These are phyloP conservation scores for Gopherus flavomarginatus DNA, from an alignment of 2,113 vertebrate species.

Conservation along the genomic window DNA sequence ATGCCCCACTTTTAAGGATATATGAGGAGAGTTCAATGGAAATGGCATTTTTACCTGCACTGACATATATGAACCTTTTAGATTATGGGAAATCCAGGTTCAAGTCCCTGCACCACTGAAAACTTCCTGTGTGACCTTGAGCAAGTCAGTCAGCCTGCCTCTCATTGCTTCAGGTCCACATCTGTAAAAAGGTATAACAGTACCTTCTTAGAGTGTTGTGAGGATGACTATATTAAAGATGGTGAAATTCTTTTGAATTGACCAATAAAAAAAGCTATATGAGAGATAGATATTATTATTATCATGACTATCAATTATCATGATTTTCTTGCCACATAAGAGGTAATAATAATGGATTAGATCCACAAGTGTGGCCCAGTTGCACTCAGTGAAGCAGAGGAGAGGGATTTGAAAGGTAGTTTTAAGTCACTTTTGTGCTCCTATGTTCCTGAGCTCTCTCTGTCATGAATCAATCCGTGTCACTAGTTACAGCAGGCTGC, in stretches of 20 bases:
- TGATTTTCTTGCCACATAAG: neutral
- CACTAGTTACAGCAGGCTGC: neutral
- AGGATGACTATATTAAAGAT: no score
- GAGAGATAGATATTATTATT: no score
- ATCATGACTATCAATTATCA: no score
- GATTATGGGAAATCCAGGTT: neutral
- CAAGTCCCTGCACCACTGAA: no score
- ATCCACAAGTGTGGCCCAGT: neutral
- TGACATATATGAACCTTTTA: neutral
- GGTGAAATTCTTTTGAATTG: no score
- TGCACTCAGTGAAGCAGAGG: neutral
- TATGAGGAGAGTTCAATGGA: neutral
- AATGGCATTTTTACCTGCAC: neutral
- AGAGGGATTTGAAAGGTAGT: neutral
- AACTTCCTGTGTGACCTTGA: no score
- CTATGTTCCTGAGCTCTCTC: neutral
- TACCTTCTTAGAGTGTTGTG: no score
- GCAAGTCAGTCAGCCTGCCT: no score
- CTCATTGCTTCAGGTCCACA: no score
- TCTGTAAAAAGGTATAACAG: no score
- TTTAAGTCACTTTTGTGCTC: neutral
- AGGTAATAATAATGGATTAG: neutral
- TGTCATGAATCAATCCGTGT: neutral
- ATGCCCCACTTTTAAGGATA: neutral
- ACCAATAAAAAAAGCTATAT: no score